Base-by-base conservation (phyloP, 2,888 invertebrate genomes). In the Limenitis camilla region DNA sequence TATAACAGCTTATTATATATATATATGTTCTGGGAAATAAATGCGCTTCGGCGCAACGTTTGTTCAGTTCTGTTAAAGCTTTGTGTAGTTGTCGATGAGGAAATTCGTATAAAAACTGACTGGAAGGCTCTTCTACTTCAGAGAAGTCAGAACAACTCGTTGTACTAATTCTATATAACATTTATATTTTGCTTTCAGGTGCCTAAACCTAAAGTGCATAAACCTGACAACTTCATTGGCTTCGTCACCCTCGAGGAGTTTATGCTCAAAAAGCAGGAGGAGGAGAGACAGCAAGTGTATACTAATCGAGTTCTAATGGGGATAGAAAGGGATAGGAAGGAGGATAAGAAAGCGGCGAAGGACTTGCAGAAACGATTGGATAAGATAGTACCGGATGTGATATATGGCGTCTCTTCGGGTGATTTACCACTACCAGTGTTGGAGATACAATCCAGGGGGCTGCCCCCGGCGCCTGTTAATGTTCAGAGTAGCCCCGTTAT, bases 181-280 rank as follows among this genome's bases (percentile, higher is more conserved):
- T 19, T 19, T 19, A 19, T 7, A 11, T 29, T 29, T 29, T 41
- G 28, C 6, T 36, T 29, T 11, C 49, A 64, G 61, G 57, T 57
- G 27, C 62, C 62, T 6, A 58, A 55, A 36, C 52, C 64, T 5
- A 54, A 56, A 43, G 56, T 52, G 27, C 62, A 56, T 49, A 52
- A 56, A 44, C 66, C 65, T 42, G 92, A 92, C 58, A 91, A 89
- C 70, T 79, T 91, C 31, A 88, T 90, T 59, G 92, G 92, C 0
- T 91, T 92, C 69, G 90, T 94, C 46, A 95, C 94, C 1, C 82
- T 94, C 31, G 93, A 94, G 72, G 92, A 94, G 79, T 89, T 95
- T 67, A 94, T 94, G 94, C 76, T 92, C 61, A 90, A 91, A 61
- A 91, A 92, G 61, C 94, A 94, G 73, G 92, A 90, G 58, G 93